Evolutionary conservation across 2,888 invertebrate species (phyloP), one percentile per base, ranked within the genome.

Genomic region (Pocota personata): DNA sequence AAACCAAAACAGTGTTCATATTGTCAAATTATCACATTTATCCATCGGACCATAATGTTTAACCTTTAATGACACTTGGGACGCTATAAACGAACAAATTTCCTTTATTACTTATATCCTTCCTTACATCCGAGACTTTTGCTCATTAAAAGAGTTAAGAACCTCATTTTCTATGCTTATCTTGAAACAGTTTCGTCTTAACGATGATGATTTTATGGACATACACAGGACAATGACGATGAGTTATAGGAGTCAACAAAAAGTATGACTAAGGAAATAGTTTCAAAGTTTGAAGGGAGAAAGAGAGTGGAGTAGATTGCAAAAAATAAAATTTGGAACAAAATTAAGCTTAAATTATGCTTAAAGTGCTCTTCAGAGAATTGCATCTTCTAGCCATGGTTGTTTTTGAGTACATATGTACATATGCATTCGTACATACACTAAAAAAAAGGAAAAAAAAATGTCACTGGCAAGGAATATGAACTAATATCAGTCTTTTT

Each of bases 201-300:
- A 73, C 30, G 73, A 62, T 43, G 73, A 62, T 50, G 40, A 52
- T 52, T 73, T 73, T 73, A 73, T 73, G 24, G 73, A 21, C 72
- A 50, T 16, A 27, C 24, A 60, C 43, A 73, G 52, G 73, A 52
- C 30, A 27, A 30, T 52, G 30, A 14, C 37, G 12, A 50, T 60
- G 19, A 60, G 32, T 72, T 50, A 71, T 58, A 48, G 66, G 5
- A 50, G 50, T 12, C 12, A 43, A 5, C 2, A 12, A 19, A 64
- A 46, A 16, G 30, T 46, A 46, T 19, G 6, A 16, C 43, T 4
- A 5, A 7, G 16, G 16, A 43, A 43, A 43, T 43, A 43, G 43
- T 43, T 43, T 43, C 16, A 16, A 43, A 37, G 37, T 37, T 37
- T 37, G 2, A 1, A 37, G n/a, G 37, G n/a, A n/a, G 1, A 4